Base-by-base conservation (phyloP, 2,888 invertebrate species). In the Timema podura region DNA sequence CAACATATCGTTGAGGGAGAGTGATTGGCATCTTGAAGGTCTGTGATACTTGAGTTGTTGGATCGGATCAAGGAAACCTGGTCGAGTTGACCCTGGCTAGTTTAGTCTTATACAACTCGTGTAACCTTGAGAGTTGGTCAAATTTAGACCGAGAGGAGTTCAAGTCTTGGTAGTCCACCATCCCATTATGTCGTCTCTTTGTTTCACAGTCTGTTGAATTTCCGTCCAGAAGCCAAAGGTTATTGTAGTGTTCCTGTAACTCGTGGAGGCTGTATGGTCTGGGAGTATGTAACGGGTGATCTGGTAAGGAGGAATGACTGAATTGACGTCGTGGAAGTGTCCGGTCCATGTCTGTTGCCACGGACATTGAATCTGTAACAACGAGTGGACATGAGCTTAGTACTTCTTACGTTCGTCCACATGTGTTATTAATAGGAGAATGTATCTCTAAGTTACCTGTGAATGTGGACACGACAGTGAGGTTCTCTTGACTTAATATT, bases 401-500 rank as follows among this genome's bases (percentile, higher is more conserved):
- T 54, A 54, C 54, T 54, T 54, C 54, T 54, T n/a, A 54, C n/a
- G 54, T 54, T 54, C 67, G 8, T 68, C 1, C 30, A 1, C 5
- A n/a, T 45, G 78, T 80, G 78, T 82, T 79, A 64, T 64, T 64
- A n/a, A 57, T 57, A 30, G 30, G 3, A 57, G 57, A 13, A 57
- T 57, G 13, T 66, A 13, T 15, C n/a, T 6, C 10, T 48, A 78
- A 80, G 77, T 83, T 80, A 84, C 92, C 93, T 13, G 92, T 91
- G 78, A 95, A 95, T 64, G 95, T 95, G 48, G 95, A 95, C 9
- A 95, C 93, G 16, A 93, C 90, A 6, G 95, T 95, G 74, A 96
- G 84, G 81, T 95, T 95, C 83, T 95, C 95, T 82, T 95, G 93
- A 78, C 95, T 95, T 59, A 96, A 85, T 76, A 95, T 92, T 75